These are phyloP conservation scores for Eudyptes chrysolophus DNA, from an alignment of 2,113 vertebrate genomes.

Conservation along the genomic window DNA sequence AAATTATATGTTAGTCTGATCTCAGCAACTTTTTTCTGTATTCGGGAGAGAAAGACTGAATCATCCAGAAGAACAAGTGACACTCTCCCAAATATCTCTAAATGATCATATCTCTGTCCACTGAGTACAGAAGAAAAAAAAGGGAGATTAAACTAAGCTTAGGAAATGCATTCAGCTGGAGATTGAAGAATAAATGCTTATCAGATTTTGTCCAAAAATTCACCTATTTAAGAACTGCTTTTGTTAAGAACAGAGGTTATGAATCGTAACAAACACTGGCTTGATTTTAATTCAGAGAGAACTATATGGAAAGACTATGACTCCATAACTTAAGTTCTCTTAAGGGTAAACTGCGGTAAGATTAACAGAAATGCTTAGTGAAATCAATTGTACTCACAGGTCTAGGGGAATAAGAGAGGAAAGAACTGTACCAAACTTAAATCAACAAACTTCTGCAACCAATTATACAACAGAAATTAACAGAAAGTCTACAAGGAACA, in stretches of 20 bases:
- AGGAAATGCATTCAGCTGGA: not conserved
- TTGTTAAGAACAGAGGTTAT: not conserved
- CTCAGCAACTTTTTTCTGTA: not conserved
- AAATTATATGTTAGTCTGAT: not conserved
- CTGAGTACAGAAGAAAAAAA: not conserved
- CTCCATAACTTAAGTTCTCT: not conserved
- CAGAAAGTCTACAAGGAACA: not conserved
- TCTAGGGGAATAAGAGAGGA: accelerated
- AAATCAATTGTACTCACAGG: accelerated
- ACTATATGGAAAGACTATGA: not conserved
- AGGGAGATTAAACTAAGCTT: not conserved
- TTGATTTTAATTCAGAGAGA: not conserved
- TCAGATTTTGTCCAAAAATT: not conserved
- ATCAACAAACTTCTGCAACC: not conserved
- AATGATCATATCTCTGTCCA: not conserved
- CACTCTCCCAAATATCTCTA: not conserved
- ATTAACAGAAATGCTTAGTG: not conserved
- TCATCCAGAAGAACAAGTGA: not conserved
- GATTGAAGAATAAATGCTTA: not conserved
- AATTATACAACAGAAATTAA: not conserved
- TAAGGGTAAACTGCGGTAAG: not conserved
- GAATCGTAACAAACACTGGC: not conserved
- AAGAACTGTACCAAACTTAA: not conserved
- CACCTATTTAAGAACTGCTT: not conserved
- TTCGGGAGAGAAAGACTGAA: not conserved